Percentiles rank a stretch among this genome's conserved stretches.
These are phyloP conservation scores for Plutella xylostella DNA, from an alignment of 2,888 invertebrate genomes.

Conservation along the genomic window DNA sequence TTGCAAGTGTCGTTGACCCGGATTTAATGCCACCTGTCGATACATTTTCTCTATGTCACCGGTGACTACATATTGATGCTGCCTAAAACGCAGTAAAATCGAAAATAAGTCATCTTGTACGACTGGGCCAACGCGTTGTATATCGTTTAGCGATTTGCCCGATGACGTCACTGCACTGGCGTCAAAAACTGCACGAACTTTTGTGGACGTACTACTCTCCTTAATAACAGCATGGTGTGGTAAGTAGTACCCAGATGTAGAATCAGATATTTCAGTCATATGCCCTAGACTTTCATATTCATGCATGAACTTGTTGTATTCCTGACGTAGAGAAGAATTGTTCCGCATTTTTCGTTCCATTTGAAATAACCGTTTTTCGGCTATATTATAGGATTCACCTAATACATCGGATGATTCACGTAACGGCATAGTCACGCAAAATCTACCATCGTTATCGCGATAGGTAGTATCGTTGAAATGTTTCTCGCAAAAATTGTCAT, in stretches of 20 bases:
- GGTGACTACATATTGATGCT: slow-evolving; percentile 2
- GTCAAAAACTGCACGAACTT: slow-evolving; percentile 21
- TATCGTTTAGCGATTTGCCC: slow-evolving; percentile 12
- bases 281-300: slow-evolving; percentile 15
- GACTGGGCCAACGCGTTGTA: slow-evolving; percentile 8
- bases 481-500: neutral
- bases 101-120: slow-evolving; percentile 8
- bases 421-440: neutral
- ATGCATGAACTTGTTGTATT: slow-evolving; percentile 12
- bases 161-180: slow-evolving; percentile 19
- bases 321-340: neutral
- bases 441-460: neutral
- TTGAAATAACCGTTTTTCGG: neutral
- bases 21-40: neutral
- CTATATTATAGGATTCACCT: neutral
- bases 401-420: neutral
- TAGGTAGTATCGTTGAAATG: neutral
- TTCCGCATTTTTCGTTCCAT: neutral
- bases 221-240: slow-evolving; percentile 20
- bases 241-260: no score
- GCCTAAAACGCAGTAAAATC: slow-evolving; percentile 3
- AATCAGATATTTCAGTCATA: no score
- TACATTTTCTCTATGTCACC: slow-evolving; percentile 20
- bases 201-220: slow-evolving; percentile 16
- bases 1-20: slow-evolving; percentile 4